Evolutionary conservation across 2,888 invertebrate genomes (phyloP), one percentile per base, ranked within the genome.

Genomic region (Ophraella communa): DNA sequence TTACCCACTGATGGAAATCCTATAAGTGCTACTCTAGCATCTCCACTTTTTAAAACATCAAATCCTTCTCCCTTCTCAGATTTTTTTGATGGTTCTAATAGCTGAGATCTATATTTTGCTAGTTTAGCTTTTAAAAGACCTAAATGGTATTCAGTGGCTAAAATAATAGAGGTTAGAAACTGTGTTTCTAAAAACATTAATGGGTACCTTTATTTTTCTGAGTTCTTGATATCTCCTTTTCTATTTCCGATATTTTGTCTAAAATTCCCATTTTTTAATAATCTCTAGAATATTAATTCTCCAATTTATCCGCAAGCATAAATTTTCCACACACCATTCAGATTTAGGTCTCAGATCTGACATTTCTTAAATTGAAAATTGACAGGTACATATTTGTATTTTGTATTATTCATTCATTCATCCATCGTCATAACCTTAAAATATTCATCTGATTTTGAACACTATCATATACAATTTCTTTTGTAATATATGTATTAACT

Each of bases 1-100:
- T 97, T 97, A 83, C 97, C 97, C 30, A 97, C 97, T 10, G 98
- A 98, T 5, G 99, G 99, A 81, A 99, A 99, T 39, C 99, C 99
- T 75, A 99, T 98, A 4, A 99, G 86, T 5, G 98, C 97, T 11
- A 98, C 96, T 78, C 98, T 86, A 7, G 99, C 99, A 89, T 99
- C 99, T 52, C 99, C 99, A 75, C 97, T 97, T 83, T 99, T 99
- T 73, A 98, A 87, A 8, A 99, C 99, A 89, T 99, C 99, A 83
- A 99, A 99, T 0, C 99, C 99, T 83, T 95, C 95, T 20, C 96
- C 96, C 81, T 98, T 98, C 73, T 95, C 96, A 4, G 91, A 86
- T 82, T 98, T 98, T 76, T 96, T 95, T 0, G 93, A 87, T 0
- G 98, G 98, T 80, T 99, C 98, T 62, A 99, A 82, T 44, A 99